Percentiles rank a stretch among this genome's conserved stretches.
These are phyloP conservation scores for Eulithis prunata DNA, from an alignment of 2,888 invertebrate species.

Conservation along the genomic window DNA sequence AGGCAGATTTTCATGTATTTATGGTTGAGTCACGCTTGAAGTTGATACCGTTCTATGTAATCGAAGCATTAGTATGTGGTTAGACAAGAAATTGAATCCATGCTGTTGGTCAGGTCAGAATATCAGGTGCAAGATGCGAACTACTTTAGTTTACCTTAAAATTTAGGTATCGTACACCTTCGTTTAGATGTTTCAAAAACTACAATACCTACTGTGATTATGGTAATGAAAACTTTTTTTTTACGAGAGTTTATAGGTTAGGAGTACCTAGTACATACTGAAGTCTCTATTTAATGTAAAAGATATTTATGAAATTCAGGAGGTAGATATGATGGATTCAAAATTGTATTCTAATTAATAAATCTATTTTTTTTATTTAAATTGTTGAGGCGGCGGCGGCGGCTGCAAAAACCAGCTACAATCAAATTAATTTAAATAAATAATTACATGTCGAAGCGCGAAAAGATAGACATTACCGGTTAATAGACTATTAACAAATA, in stretches of 20 bases:
- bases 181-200: no score
- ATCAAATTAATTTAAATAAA: conserved; percentile 13
- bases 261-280: no score
- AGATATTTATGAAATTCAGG: no score
- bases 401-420: conserved; percentile 12
- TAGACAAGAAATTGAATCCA: conserved; percentile 13
- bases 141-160: background rate
- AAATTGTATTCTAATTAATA: no score
- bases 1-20: no score
- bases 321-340: no score
- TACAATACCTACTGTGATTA: no score
- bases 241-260: no score
- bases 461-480: conserved; percentile 19
- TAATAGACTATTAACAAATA: conserved; percentile 28
- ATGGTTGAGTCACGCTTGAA: no score
- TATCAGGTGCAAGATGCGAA: conserved; percentile 14
- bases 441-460: conserved; percentile 17
- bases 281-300: no score
- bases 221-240: no score
- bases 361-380: background rate
- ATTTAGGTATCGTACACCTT: background rate
- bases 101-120: conserved; percentile 10
- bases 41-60: background rate
- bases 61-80: conserved; percentile 11
- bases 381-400: no score